Evolutionary conservation across 2,797 vertebrate genomes (phyloP), one percentile per base, ranked within the genome.

Genomic region (Parotocinclus haroldoi): DNA sequence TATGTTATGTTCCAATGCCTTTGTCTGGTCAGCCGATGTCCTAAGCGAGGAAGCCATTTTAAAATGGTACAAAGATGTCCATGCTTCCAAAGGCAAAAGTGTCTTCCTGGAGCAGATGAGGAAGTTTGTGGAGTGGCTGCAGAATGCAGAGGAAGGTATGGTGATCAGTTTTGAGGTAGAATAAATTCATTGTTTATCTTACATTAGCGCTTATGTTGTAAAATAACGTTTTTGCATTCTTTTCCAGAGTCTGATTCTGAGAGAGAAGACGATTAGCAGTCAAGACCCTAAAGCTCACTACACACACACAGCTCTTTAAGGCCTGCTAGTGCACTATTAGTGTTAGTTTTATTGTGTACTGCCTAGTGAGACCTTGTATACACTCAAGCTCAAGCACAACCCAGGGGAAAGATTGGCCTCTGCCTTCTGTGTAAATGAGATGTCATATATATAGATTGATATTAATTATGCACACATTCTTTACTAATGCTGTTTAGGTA

Each of bases 71-170:
- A 95, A 93, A 87, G 93, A 93, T 49, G 89, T 90, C 2, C 94
- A 96, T 4, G 81, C 91, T 65, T 87, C 93, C 76, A 96, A 96
- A 86, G 94, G 94, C 73, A 96, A 95, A 80, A 95, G 93, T 56
- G 87, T 96, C 69, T 96, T 96, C 72, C 88, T 96, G 79, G 94
- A 96, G 74, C 94, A 96, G 86, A 96, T 96, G 93, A 95, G 92
- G 84, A 94, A 92, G 75, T 95, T 95, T 79, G 94, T 95, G 17
- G 94, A 96, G 77, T 96, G 94, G 94, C 84, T 96, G 66, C 93
- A 93, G 79, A 95, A 94, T 0, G 93, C 94, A 73, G 94, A 96
- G 83, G 94, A 96, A 92, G 94, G 94, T 94, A 92, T 13, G 52
- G 3, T 18, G 10, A n/a, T n/a, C n/a, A n/a, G n/a, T n/a, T n/a